phyloP scores from a whole-genome alignment of 2,797 vertebrate genomes.

The Melanotaenia trifasciata region DNA sequence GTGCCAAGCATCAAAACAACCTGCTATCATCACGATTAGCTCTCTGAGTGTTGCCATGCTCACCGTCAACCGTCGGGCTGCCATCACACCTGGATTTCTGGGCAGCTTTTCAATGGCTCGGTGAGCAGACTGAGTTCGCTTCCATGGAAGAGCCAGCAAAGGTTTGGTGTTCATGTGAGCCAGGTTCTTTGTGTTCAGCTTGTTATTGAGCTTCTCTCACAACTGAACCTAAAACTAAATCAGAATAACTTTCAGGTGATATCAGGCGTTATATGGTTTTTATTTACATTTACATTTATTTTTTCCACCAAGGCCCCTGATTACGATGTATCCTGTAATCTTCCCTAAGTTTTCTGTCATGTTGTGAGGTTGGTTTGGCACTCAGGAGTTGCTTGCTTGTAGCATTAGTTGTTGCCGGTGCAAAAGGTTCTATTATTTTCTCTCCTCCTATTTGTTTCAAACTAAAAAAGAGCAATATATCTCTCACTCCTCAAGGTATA shows the following conservation, averaged over 20 bases:
- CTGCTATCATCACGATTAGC: slow-evolving; percentile 58
- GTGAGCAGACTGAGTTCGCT: not conserved
- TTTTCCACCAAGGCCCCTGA: not conserved
- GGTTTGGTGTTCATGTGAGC: slow-evolving; percentile 14
- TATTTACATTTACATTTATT: too few species aligned
- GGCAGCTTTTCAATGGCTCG: slow-evolving; percentile 46
- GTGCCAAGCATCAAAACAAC: slow-evolving; percentile 65
- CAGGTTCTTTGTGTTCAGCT: not conserved
- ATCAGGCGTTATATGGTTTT: not conserved
- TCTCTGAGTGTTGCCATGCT: slow-evolving; percentile 14
- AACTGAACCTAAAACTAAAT: not conserved
- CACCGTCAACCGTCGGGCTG: slow-evolving; percentile 33
- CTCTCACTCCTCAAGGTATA: too few species aligned
- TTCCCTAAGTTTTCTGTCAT: too few species aligned
- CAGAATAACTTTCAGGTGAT: not conserved
- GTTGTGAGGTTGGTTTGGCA: too few species aligned
- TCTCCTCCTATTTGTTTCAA: not conserved
- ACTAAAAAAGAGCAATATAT: too few species aligned
- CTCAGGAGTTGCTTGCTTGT: too few species aligned
- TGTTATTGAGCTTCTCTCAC: not conserved
- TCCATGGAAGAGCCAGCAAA: slow-evolving; percentile 21
- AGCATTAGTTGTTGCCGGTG: too few species aligned
- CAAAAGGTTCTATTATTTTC: too few species aligned
- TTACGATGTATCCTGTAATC: too few species aligned
- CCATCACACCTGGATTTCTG: slow-evolving; percentile 68